These are phyloP conservation scores for Noctuana brunneofusca DNA, from an alignment of 2,888 invertebrate species.

Conservation along the genomic window DNA sequence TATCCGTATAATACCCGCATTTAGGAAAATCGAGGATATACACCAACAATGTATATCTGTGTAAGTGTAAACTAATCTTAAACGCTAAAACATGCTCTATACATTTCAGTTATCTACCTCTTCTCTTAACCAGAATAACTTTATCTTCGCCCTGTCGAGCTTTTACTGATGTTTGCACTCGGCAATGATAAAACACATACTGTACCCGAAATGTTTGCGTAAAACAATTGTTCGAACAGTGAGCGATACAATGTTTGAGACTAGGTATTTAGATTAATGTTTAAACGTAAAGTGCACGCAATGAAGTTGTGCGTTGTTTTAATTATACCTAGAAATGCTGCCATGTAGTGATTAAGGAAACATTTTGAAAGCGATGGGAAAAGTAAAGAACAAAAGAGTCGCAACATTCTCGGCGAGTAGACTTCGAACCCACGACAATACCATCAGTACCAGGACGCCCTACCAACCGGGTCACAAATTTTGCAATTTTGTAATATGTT, in stretches of 20 bases:
- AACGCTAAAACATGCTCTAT: conserved; percentile 5
- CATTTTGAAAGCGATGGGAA: no score
- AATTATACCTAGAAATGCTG: no score
- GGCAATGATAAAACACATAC: conserved; percentile 68
- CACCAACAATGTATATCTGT: neutral
- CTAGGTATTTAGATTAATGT: conserved; percentile 14
- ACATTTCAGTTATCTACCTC: conserved; percentile 38
- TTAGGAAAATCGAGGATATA: neutral
- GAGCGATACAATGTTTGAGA: conserved; percentile 19
- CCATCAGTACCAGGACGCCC: no score
- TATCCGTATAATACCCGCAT: neutral
- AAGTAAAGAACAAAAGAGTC: no score
- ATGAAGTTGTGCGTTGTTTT: no score
- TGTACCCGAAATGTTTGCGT: conserved; percentile 41
- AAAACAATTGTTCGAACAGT: conserved; percentile 34
- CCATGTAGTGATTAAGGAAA: no score
- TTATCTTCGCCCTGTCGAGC: conserved; percentile 51
- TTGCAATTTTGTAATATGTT: no score
- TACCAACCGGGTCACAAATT: no score
- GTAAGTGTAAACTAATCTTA: conserved; percentile 1
- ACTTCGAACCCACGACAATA: no score
- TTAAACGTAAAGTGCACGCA: neutral
- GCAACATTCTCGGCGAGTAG: no score
- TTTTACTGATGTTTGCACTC: conserved; percentile 64
- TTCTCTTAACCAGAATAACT: conserved; percentile 52